Percentiles rank a stretch among this genome's conserved stretches.
Evolutionary conservation across 2,797 vertebrate genomes (phyloP).

Genomic region (Crocidura indochinensis): DNA sequence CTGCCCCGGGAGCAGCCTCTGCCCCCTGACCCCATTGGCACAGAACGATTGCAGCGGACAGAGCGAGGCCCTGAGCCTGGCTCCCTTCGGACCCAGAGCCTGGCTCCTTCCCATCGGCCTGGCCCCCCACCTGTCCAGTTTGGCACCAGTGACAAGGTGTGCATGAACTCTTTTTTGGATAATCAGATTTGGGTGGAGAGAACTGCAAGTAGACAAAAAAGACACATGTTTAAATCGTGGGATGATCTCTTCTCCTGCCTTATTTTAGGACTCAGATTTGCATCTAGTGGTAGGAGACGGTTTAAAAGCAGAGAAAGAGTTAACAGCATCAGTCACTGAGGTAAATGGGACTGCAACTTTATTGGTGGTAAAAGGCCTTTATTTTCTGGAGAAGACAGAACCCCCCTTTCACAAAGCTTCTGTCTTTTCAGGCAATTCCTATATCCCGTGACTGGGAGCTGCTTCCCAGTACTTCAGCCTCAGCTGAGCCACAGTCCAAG

Average conservation of each 20-base stretch:
- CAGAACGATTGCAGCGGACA: constrained; percentile 85
- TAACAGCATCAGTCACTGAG: constrained; percentile 56
- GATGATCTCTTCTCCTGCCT: neutral
- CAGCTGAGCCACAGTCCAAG: constrained; percentile 74
- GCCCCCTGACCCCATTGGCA: constrained; percentile 88
- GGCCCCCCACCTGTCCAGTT: constrained; percentile 84
- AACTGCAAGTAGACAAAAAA: neutral
- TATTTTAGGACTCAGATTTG: constrained; percentile 77
- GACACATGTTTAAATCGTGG: neutral
- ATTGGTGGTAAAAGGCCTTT: neutral
- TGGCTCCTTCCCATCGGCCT: constrained; percentile 70
- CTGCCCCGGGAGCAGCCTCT: constrained; percentile 80
- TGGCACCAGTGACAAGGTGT: constrained; percentile 85
- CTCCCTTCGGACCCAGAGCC: constrained; percentile 69
- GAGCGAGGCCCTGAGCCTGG: constrained; percentile 79
- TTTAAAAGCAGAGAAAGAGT: constrained; percentile 82
- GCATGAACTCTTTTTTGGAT: neutral
- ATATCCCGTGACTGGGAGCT: constrained; percentile 85
- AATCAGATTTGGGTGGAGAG: neutral
- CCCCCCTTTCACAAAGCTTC: neutral
- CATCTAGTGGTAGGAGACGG: constrained; percentile 76
- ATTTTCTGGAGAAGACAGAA: no score
- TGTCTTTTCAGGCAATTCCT: constrained; percentile 76
- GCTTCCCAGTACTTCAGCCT: constrained; percentile 74
- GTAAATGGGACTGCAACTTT: constrained; percentile 59